Evolutionary conservation across 2,113 vertebrate species (phyloP).

Genomic region (Mirza zaza): DNA sequence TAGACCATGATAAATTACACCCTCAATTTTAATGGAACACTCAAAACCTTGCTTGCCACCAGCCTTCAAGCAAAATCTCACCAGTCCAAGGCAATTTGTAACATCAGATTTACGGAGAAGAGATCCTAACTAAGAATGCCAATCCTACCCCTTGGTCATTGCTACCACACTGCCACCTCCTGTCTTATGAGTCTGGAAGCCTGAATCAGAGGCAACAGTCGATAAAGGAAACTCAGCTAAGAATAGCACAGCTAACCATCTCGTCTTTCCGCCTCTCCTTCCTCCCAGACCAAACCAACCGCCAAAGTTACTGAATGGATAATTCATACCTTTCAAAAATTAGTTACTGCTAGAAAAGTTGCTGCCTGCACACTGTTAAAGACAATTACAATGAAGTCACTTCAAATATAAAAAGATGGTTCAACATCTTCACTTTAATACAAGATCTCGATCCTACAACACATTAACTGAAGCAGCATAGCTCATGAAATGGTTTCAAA

Average conservation of each 20-base stretch:
- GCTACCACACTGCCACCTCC: constrained; percentile 77
- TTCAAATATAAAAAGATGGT: not conserved
- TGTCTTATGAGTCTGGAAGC: constrained; percentile 61
- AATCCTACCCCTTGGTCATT: constrained; percentile 40
- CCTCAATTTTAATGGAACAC: constrained; percentile 49
- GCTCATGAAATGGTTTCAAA: constrained; percentile 48
- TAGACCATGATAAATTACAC: constrained; percentile 54
- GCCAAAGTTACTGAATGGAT: constrained; percentile 39
- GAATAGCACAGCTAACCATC: constrained; percentile 61
- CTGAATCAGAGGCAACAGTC: constrained; percentile 55
- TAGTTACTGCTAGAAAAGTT: constrained; percentile 37
- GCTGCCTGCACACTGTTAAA: not conserved
- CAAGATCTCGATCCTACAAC: not conserved
- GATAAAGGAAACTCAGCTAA: constrained; percentile 69
- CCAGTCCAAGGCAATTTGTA: constrained; percentile 26
- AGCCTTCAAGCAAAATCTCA: constrained; percentile 53
- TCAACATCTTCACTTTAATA: constrained; percentile 11
- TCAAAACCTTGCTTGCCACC: constrained; percentile 38
- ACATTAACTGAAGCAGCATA: not conserved
- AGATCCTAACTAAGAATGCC: constrained; percentile 27
- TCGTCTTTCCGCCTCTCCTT: constrained; percentile 58
- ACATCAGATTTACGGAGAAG: not conserved
- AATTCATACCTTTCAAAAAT: constrained; percentile 53
- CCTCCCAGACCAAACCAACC: constrained; percentile 62
- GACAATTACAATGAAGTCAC: not conserved